Evolutionary conservation across 1,140 invertebrate species (phyloP), one percentile per base, ranked within the genome.

Genomic region (Ctenoplectra terminalis): DNA sequence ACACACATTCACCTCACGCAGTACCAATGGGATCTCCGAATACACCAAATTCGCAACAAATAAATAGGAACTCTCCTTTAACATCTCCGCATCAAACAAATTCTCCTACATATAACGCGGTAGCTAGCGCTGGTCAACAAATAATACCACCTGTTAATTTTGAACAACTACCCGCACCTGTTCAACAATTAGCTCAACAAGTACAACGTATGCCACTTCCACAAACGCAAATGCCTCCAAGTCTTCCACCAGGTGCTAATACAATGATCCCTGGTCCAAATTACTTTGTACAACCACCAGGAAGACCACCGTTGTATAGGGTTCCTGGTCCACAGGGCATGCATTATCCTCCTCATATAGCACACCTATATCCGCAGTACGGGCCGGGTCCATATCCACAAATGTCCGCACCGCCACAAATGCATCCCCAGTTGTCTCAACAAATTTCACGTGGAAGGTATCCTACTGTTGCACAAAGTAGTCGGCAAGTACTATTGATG

Each of bases 111-210:
- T 91, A 88, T 23, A 86, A 87, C 50, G 40, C 84, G 4, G 52
- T 81, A 23, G 46, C 69, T 13, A 73, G 37, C 15, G 29, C 56
- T 50, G 40, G 74, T 1, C 89, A 92, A 37, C 85, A 90, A 31
- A 87, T 91, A 67, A 90, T 92, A 52, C 87, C 92, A 0, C 92
- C 93, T 0, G 90, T 93, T 17, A 94, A 92, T 83, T 91, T 93
- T 26, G 93, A 94, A 23, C 93, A 94, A 75, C 76, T 94, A 52
- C 92, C 94, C n/a, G 93, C 92, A n/a, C 93, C 93, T 0, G 93
- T 94, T 6, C 94, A 94, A 73, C 94, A 95, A 77, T 81, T 94
- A n/a, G 94, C 92, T 3, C 94, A 94, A 74, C 94, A 94, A 82
- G 94, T 94, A 11, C 94, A 94, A 74, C 90, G 94, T 63, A 92